Evolutionary conservation across 2,113 vertebrate genomes (phyloP), one percentile per base, ranked within the genome.

Genomic region (Mixornis gularis): DNA sequence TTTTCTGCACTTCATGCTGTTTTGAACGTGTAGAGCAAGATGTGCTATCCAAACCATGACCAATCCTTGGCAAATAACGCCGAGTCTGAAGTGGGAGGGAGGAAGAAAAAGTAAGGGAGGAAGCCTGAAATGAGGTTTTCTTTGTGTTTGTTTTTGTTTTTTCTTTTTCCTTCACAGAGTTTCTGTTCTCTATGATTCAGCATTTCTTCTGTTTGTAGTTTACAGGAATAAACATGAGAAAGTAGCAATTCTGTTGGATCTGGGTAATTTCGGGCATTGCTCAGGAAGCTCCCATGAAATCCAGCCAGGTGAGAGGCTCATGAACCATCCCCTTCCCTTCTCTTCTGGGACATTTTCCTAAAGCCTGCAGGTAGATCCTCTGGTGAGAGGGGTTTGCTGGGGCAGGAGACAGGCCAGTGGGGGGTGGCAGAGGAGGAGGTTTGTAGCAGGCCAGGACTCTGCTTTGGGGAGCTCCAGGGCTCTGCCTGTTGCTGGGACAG

Each of bases 221-320:
- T 85, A 81, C 93, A 95, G 93, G 86, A 93, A 94, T 92, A 92
- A 94, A 92, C 76, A 85, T 76, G 85, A 91, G 80, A 89, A 92
- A 91, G 87, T 85, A 93, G 90, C 49, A 40, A 86, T 91, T 95
- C 93, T 93, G 60, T 86, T 76, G 82, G 85, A 93, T 74, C 59
- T 81, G 22, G 18, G 60, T 91, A 89, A 78, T 83, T 89, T 82
- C 2, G 27, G 77, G 56, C 58, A 9, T 43, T 89, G 84, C 82
- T 80, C 64, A n/a, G 93, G 85, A 92, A 86, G 72, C 84, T 87
- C 62, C 76, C 84, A 3, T 36, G 72, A 79, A 72, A 74, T 71
- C 60, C 29, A 5, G 16, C 22, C 89, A 90, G 90, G 86, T 94
- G 94, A 95, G 92, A 94, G 76, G 85, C 65, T 36, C 17, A 5